phyloP scores from a whole-genome alignment of 2,113 vertebrate genomes.

The Acrocephalus arundinaceus region DNA sequence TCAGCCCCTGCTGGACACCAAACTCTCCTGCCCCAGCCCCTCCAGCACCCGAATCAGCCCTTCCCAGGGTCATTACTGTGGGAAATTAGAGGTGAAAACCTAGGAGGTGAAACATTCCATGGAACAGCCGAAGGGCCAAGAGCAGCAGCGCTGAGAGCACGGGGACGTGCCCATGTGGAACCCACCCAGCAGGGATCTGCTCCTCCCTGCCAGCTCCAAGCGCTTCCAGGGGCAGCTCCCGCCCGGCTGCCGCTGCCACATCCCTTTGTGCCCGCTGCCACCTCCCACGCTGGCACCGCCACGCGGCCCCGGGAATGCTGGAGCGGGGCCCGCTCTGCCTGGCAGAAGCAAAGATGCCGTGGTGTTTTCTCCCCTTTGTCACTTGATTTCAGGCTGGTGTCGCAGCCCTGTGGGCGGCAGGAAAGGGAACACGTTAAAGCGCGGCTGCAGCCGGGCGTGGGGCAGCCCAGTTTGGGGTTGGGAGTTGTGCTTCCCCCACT shows the following conservation, averaged over 20 bases:
- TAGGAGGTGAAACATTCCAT: accelerated
- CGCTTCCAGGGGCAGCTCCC: neutral
- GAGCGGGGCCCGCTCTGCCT: accelerated
- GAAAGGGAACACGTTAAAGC: neutral
- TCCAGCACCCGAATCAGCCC: neutral
- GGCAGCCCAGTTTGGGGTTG: accelerated
- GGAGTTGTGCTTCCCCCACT: accelerated
- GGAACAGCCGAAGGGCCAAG: accelerated
- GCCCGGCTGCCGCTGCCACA: neutral
- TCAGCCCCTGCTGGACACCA: neutral
- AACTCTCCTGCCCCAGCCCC: neutral
- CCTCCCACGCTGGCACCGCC: neutral
- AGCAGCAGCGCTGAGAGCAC: neutral
- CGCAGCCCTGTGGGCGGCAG: neutral
- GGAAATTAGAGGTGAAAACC: neutral
- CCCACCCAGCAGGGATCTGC: neutral
- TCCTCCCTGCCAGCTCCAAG: neutral
- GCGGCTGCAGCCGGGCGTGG: accelerated
- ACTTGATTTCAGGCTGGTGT: accelerated
- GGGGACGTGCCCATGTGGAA: neutral
- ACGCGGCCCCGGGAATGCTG: neutral
- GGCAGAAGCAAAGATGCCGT: neutral
- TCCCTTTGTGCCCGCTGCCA: neutral
- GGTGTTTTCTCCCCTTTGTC: accelerated
- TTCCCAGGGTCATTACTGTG: neutral